phyloP scores from a whole-genome alignment of 2,113 vertebrate species.

The Terrapene triunguis region DNA sequence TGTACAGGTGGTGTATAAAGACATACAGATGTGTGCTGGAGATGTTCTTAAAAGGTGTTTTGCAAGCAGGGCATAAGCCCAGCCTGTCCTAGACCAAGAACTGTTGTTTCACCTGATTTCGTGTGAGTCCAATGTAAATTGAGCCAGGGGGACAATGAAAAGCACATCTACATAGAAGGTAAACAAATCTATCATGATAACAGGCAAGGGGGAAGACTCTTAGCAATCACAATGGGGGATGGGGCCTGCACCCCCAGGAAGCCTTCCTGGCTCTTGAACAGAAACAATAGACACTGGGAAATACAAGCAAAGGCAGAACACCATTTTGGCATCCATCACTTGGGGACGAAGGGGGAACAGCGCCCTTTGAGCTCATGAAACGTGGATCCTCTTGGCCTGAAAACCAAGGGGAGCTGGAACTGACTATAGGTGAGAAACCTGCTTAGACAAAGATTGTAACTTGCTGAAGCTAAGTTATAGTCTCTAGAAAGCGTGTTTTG shows the following conservation, averaged over 20 bases:
- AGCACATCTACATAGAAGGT: too few relatives aligned
- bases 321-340: background rate
- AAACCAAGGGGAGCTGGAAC: background rate
- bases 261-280: background rate
- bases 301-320: background rate
- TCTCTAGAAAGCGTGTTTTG: background rate
- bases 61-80: too few relatives aligned
- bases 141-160: too few relatives aligned
- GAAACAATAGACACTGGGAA: background rate
- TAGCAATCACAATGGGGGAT: background rate
- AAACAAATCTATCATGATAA: too few relatives aligned
- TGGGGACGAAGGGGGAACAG: background rate
- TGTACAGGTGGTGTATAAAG: too few relatives aligned
- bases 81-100: too few relatives aligned
- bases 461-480: background rate
- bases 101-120: too few relatives aligned
- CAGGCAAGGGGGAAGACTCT: too few relatives aligned
- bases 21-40: too few relatives aligned
- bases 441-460: background rate
- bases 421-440: background rate
- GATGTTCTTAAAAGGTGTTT: too few relatives aligned
- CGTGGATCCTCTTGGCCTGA: background rate
- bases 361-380: background rate
- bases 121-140: too few relatives aligned
- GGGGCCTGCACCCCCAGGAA: background rate